Percentiles rank a stretch among this genome's conserved stretches.
These are phyloP conservation scores for Amyelois transitella DNA, from an alignment of 1,140 invertebrate species.

Conservation along the genomic window DNA sequence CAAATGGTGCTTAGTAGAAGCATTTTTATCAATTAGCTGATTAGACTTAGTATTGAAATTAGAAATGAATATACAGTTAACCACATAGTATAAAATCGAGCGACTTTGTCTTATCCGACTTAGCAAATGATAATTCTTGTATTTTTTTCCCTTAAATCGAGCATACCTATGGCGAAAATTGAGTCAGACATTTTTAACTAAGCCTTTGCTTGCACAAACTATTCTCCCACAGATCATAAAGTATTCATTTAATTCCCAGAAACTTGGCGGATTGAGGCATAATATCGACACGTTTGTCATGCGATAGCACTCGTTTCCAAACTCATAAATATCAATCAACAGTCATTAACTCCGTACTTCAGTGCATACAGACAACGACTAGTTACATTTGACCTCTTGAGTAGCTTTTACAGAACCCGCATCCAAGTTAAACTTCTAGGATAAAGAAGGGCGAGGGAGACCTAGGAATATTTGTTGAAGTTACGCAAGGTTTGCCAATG, in stretches of 20 bases:
- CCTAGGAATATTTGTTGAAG: not conserved
- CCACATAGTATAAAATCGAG: too few species aligned
- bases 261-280: slow-evolving; percentile 26
- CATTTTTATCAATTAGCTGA: too few species aligned
- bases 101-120: too few species aligned
- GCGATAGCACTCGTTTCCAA: slow-evolving; percentile 34
- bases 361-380: slow-evolving; percentile 20
- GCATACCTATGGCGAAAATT: too few species aligned
- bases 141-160: too few species aligned
- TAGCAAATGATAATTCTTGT: too few species aligned
- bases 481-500: not conserved
- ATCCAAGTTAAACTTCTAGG: not conserved
- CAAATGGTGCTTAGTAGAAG: too few species aligned
- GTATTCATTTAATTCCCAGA: not conserved
- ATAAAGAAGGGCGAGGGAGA: not conserved
- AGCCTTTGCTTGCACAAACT: too few species aligned
- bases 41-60: too few species aligned
- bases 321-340: slow-evolving; percentile 51
- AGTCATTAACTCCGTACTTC: slow-evolving; percentile 32
- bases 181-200: too few species aligned
- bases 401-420: not conserved
- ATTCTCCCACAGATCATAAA: too few species aligned
- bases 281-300: slow-evolving; percentile 25
- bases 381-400: slow-evolving; percentile 13
- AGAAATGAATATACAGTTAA: too few species aligned